A percentile compares a stretch with the other conserved stretches of the same genome.
Conservation (phyloP, 2,113 vertebrate genomes). For the Coracopsis vasa region DNA sequence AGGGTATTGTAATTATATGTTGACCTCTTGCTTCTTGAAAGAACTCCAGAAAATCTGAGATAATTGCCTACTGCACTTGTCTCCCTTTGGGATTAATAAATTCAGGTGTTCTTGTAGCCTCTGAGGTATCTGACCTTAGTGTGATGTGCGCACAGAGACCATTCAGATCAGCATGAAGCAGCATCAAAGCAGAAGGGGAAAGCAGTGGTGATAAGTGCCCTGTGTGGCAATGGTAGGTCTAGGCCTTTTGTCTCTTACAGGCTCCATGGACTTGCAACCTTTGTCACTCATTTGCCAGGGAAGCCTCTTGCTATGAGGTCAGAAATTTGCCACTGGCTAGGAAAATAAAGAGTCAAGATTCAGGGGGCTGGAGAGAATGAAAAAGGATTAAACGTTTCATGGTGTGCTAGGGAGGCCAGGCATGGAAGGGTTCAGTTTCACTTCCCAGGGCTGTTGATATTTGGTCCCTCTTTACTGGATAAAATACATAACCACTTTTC, state of each 20-base stretch:
- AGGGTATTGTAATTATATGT: not conserved
- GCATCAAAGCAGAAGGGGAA: not conserved
- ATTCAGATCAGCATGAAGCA: not conserved
- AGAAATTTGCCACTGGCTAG: not conserved
- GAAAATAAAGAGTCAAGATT: not conserved
- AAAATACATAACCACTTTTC: not conserved
- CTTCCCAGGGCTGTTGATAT: not conserved
- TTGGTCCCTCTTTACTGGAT: not conserved
- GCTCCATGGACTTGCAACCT: not conserved
- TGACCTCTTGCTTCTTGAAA: not conserved
- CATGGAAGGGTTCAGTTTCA: not conserved
- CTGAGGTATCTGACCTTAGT: not conserved
- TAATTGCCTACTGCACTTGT: not conserved
- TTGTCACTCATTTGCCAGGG: not conserved
- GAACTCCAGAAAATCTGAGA: not conserved
- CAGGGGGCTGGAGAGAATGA: not conserved
- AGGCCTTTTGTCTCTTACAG: not conserved
- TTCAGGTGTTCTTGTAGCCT: not conserved
- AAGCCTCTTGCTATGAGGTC: not conserved
- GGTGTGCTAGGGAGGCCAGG: not conserved
- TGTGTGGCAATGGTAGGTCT: not conserved
- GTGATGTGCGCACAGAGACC: not conserved
- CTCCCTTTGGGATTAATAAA: not conserved
- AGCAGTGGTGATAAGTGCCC: not conserved
- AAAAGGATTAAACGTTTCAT: not conserved